Percentiles rank a stretch among this genome's conserved stretches.
Evolutionary conservation across 2,797 vertebrate genomes (phyloP).

Genomic region (Clamator glandarius): DNA sequence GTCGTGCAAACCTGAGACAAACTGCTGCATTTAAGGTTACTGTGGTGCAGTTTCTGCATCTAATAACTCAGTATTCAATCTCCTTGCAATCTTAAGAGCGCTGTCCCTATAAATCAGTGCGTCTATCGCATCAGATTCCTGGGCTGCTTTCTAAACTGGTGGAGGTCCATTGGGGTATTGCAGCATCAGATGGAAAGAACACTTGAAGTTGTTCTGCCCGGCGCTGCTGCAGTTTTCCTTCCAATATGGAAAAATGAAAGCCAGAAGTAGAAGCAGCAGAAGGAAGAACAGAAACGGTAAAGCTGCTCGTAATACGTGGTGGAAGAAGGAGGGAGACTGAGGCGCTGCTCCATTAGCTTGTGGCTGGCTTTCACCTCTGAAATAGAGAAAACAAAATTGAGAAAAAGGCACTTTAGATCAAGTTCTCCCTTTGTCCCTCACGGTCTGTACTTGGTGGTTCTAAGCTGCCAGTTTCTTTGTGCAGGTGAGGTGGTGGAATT

Average conservation of each 20-base stretch:
- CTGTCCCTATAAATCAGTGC: too few relatives aligned
- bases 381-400: not conserved
- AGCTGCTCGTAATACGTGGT: conserved; percentile 80
- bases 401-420: too few relatives aligned
- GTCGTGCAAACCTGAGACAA: not conserved
- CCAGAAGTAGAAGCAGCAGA: conserved; percentile 86
- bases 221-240: conserved; percentile 91
- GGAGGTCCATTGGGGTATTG: conserved; percentile 93
- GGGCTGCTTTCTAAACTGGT: conserved; percentile 79
- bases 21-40: not conserved
- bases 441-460: too few relatives aligned
- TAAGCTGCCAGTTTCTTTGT: too few relatives aligned
- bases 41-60: too few relatives aligned
- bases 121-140: not conserved
- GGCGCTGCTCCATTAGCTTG: not conserved
- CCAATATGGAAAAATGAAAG: conserved; percentile 82
- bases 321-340: conserved; percentile 79
- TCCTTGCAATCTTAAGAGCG: too few relatives aligned
- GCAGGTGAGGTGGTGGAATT: too few relatives aligned
- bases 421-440: too few relatives aligned
- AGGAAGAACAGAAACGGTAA: conserved; percentile 89
- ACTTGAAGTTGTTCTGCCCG: conserved; percentile 91
- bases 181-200: conserved; percentile 95
- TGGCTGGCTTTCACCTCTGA: conserved; percentile 62
- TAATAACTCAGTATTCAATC: too few relatives aligned